Percentiles rank a stretch among this genome's conserved stretches.
phyloP scores from a whole-genome alignment of 2,888 invertebrate genomes.

The Hecatera dysodea region DNA sequence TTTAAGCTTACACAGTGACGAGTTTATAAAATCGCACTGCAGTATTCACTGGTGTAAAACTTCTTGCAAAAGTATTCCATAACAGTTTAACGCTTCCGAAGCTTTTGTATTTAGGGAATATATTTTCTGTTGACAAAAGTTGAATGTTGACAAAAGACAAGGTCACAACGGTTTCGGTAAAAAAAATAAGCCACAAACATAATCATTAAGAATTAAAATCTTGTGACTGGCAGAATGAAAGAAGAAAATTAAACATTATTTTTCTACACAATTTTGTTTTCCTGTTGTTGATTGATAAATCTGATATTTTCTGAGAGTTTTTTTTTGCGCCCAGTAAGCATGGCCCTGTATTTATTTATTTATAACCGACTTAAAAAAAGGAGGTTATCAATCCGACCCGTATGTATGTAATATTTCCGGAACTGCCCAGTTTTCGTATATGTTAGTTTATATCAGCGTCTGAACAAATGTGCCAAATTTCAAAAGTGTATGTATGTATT shows the following conservation, averaged over 20 bases:
- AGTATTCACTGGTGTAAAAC: too few relatives aligned
- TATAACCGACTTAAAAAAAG: too few relatives aligned
- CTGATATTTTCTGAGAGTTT: too few relatives aligned
- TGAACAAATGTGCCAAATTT: too few relatives aligned
- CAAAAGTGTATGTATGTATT: too few relatives aligned
- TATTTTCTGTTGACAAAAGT: neutral
- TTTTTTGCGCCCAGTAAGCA: neutral
- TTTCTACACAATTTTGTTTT: neutral
- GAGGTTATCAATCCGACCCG: too few relatives aligned
- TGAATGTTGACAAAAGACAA: conserved; percentile 1
- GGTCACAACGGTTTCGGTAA: neutral
- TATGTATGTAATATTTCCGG: too few relatives aligned
- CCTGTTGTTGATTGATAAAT: neutral
- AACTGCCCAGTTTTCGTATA: too few relatives aligned
- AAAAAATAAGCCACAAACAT: conserved; percentile 11
- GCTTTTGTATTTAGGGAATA: neutral
- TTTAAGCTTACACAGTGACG: too few relatives aligned
- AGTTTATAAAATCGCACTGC: too few relatives aligned
- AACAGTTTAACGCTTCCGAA: neutral
- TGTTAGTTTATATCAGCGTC: too few relatives aligned
- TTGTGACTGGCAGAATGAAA: neutral
- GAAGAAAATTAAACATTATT: neutral
- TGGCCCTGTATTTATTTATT: too few relatives aligned
- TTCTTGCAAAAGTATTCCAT: neutral
- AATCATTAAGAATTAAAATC: neutral